Evolutionary conservation across 2,113 vertebrate genomes (phyloP).

Genomic region (Tauraco erythrolophus): DNA sequence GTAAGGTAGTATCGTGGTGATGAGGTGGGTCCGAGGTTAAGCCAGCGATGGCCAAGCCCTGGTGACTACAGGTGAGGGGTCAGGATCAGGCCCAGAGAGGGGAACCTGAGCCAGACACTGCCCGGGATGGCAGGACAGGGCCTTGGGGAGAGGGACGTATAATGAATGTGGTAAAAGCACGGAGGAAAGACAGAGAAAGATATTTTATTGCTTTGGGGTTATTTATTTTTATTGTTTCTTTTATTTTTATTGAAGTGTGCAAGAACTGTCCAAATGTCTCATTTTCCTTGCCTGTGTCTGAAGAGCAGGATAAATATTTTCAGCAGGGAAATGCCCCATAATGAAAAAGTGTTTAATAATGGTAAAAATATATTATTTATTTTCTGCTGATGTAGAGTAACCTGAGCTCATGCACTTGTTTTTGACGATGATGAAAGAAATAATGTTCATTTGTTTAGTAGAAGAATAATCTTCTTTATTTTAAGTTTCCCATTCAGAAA

Average conservation of each 20-base stretch:
- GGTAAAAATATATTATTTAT: background rate
- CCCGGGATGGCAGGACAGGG: background rate
- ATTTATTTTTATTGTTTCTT: background rate
- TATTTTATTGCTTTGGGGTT: background rate
- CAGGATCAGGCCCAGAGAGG: background rate
- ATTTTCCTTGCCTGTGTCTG: background rate
- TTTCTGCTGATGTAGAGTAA: background rate
- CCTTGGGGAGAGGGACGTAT: background rate
- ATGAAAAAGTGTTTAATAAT: background rate
- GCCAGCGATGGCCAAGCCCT: rapidly evolving
- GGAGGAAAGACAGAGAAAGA: background rate
- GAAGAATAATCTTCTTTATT: background rate
- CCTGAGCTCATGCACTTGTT: background rate
- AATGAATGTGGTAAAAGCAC: background rate
- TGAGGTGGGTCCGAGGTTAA: background rate
- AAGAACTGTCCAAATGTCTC: background rate
- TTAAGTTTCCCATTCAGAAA: background rate
- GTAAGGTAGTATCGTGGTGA: background rate
- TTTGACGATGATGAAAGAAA: background rate
- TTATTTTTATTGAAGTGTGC: background rate
- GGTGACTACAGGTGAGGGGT: background rate
- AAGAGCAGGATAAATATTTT: conserved; percentile 3
- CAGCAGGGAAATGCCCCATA: background rate
- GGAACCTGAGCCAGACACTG: background rate
- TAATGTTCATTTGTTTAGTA: background rate